A percentile compares a stretch with the other conserved stretches of the same genome.
Conservation (phyloP, 2,797 vertebrate species). For the Amazona ochrocephala region DNA sequence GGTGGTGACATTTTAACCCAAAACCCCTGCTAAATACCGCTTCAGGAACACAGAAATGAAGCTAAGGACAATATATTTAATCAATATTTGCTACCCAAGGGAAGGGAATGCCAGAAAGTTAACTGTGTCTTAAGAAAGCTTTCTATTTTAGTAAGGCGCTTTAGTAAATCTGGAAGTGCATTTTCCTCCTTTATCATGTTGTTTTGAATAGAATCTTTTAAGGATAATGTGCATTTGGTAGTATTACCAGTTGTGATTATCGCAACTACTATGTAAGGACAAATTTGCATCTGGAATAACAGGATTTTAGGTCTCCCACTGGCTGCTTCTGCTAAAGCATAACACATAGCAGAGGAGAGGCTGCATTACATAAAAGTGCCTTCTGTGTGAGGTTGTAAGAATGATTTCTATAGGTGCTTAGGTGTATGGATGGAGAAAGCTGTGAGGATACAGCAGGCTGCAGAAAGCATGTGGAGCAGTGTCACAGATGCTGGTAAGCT, state of each 20-base stretch:
- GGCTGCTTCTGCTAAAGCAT: neutral
- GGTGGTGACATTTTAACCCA: neutral
- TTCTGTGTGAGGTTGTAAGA: neutral
- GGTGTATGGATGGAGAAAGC: neutral
- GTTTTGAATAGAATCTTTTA: neutral
- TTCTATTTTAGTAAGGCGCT: neutral
- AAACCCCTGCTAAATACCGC: neutral
- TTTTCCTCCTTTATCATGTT: neutral
- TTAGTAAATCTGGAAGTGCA: neutral
- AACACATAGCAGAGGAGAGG: rapidly evolving
- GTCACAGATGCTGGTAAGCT: neutral
- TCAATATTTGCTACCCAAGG: neutral
- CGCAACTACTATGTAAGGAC: neutral
- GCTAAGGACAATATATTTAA: neutral
- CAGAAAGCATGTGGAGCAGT: neutral
- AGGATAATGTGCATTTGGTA: neutral
- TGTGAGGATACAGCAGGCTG: neutral
- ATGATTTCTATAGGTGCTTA: neutral
- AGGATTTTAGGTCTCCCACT: neutral
- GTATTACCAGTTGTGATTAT: neutral
- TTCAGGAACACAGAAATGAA: neutral
- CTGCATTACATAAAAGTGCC: neutral
- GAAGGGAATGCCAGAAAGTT: neutral
- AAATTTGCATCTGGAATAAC: neutral
- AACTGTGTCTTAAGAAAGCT: neutral